Evolutionary conservation across 2,113 vertebrate species (phyloP), one percentile per base, ranked within the genome.

Genomic region (Podarcis raffonei): DNA sequence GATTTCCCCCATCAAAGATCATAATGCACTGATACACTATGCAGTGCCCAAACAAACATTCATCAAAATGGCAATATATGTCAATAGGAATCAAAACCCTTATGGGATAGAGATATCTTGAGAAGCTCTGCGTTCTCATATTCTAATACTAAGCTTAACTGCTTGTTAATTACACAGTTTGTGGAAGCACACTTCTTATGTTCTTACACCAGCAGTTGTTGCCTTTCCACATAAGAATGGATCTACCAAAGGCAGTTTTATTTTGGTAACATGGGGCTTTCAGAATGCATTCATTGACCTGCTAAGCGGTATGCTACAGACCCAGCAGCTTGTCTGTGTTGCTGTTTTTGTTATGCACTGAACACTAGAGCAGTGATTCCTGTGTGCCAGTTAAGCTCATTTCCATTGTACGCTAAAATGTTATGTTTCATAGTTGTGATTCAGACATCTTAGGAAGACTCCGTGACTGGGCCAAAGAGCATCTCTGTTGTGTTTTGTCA

Each of bases 401-500:
- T 92, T 80, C 93, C 90, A 8, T 90, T 87, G 93, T 86, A 81
- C 48, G 81, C 30, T 86, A 66, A 81, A 93, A 92, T 94, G 92
- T 94, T 87, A 90, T 69, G 85, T 90, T 37, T 92, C 0, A 68
- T 92, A 80, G 27, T 62, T 93, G 42, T 89, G 76, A 87, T 1
- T 59, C 75, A 22, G n/a, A 23, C 59, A 15, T 87, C 75, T 65
- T 13, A 93, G 88, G 92, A 91, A 91, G 87, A 76, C 89, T 65
- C 80, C 81, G 8, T 88, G 39, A 4, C 86, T 79, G 94, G 93
- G 90, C 84, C 94, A 93, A 85, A 76, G 88, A 1, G 93, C 94
- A 89, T 90, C 91, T 76, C 95, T 87, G 94, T 90, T 96, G 95
- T 95, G 96, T 94, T 94, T 91, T 96, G 97, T 97, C 96, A 95